Evolutionary conservation across 92 coral and sea anemone genomes (phyloP).

Genomic region (Galaxea fascicularis): DNA sequence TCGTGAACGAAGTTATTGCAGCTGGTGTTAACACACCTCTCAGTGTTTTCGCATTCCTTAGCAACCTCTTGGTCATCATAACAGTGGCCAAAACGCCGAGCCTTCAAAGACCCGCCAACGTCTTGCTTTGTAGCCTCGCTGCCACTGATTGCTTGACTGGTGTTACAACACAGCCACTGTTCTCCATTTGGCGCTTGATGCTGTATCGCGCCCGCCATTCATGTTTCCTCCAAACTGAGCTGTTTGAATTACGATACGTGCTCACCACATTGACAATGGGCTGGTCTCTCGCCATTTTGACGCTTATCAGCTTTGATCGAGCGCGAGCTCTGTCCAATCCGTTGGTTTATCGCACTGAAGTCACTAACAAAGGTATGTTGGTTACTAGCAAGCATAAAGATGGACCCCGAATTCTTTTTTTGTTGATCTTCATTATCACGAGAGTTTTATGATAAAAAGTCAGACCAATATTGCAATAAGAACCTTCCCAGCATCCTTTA

Average conservation of each 20-base stretch:
- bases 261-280: background rate
- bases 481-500: too few species aligned
- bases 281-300: background rate
- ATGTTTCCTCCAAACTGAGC: constrained; percentile 6
- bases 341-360: background rate
- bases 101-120: background rate
- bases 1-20: background rate
- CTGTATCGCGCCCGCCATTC: constrained; percentile 21
- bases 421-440: too few species aligned
- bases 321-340: background rate
- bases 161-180: background rate
- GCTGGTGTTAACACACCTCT: background rate
- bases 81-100: background rate
- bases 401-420: too few species aligned
- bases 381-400: too few species aligned
- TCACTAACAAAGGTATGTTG: constrained; percentile 3
- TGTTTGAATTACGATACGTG: background rate
- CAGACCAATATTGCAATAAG: too few species aligned
- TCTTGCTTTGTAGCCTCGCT: background rate
- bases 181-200: constrained; percentile 19
- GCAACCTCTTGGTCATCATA: background rate
- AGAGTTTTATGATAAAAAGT: too few species aligned
- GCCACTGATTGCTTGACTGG: background rate
- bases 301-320: constrained; percentile 12
- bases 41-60: background rate